Base-by-base conservation (phyloP, 2,797 vertebrate genomes). In the Girardinus metallicus region DNA sequence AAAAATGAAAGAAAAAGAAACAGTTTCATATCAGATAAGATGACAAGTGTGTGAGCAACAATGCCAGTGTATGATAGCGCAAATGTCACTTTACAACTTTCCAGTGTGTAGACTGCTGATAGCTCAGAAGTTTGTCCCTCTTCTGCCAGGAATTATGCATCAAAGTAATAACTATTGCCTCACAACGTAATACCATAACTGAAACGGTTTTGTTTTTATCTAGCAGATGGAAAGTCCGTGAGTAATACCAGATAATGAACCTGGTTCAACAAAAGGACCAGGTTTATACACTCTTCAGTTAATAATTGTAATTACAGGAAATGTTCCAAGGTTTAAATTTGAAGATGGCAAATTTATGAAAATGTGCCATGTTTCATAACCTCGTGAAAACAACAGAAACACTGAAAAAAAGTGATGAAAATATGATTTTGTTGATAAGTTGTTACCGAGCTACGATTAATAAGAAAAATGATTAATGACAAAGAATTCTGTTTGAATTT, bases 1-100 rank as follows among this genome's bases (percentile, higher is more conserved):
- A 49, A 18, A 49, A 34, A 26, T 64, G 29, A 81, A 23, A 87
- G 87, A 66, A 53, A 10, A 53, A 51, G 76, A 76, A 88, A 76
- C 29, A 23, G 55, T 62, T 31, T 49, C 51, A 85, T 15, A 70
- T 26, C 66, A 70, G 66, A 16, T 70, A n/a, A n/a, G 39, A 44
- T 1, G 23, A 15, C 39, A 43, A 0, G 21, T 43, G 39, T 44
- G 12, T 10, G 23, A 34, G 23, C 10, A 43, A 86, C 77, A 75
- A 34, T 47, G 57, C 79, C 60, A 26, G 6, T n/a, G 39, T n/a
- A 13, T 5, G 11, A 13, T n/a, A 44, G n/a, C 2, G 11, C 5
- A 15, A 0, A 23, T 43, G 66, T 43, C 4, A 23, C 6, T 68
- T 41, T 12, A 68, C 36, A 68, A 26, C 11, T 43, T n/a, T 44